Conservation (phyloP, 2,888 invertebrate genomes). For the Nomada hirtipes region DNA sequence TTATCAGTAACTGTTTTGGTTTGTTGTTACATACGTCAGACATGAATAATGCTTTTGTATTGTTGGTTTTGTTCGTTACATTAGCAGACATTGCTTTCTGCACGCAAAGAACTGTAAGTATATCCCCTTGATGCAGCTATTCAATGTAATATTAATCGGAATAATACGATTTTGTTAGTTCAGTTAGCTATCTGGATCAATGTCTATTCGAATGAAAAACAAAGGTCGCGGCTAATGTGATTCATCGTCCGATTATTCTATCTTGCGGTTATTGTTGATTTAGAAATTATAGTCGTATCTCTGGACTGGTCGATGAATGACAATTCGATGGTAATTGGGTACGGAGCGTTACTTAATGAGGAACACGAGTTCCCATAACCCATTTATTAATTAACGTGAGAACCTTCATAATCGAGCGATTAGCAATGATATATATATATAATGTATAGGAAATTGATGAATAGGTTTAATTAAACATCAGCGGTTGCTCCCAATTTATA, state of each 20-base stretch:
- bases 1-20: conserved; percentile 49
- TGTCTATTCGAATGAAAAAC: conserved; percentile 28
- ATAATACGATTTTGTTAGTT: background rate
- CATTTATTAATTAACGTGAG: conserved; percentile 62
- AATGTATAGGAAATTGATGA: conserved; percentile 21
- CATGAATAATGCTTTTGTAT: conserved; percentile 61
- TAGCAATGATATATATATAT: conserved; percentile 15
- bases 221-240: conserved; percentile 52
- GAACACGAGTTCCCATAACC: conserved; percentile 61
- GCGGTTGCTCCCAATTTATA: too few relatives aligned
- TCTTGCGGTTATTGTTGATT: conserved; percentile 38
- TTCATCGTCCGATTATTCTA: conserved; percentile 59
- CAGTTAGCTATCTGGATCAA: conserved; percentile 11
- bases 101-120: conserved; percentile 64
- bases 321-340: conserved; percentile 47
- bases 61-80: conserved; percentile 51
- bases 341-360: conserved; percentile 51
- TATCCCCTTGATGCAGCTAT: background rate
- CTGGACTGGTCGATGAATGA: conserved; percentile 21
- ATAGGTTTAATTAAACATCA: background rate
- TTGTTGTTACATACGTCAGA: conserved; percentile 32
- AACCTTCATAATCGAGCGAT: conserved; percentile 43
- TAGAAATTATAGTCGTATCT: conserved; percentile 28
- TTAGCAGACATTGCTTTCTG: conserved; percentile 38
- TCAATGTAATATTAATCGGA: background rate